Evolutionary conservation across 2,888 invertebrate genomes (phyloP).

Genomic region (Encarsia formosa): DNA sequence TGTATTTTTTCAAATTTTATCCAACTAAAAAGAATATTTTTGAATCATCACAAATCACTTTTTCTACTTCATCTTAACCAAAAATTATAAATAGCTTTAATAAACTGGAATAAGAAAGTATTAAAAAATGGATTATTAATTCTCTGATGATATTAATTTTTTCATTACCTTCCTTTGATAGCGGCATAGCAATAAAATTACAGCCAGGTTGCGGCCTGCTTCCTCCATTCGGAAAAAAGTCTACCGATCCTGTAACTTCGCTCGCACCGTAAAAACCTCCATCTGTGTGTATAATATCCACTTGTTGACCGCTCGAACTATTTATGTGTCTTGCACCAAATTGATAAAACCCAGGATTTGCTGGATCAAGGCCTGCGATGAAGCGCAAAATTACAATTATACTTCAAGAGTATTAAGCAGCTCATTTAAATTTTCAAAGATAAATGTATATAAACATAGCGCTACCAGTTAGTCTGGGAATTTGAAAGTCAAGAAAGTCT

Average conservation of each 20-base stretch:
- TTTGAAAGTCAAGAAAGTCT: constrained; percentile 23
- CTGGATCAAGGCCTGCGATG: constrained; percentile 40
- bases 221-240: constrained; percentile 40
- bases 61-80: too few species aligned
- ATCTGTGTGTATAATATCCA: constrained; percentile 42
- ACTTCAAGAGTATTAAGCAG: too few species aligned
- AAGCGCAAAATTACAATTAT: too few species aligned
- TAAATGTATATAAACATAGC: too few species aligned
- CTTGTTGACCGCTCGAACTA: constrained; percentile 29
- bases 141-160: too few species aligned
- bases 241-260: constrained; percentile 33
- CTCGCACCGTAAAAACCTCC: constrained; percentile 35
- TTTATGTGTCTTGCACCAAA: constrained; percentile 32
- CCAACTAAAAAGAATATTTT: too few species aligned
- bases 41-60: too few species aligned
- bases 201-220: constrained; percentile 40
- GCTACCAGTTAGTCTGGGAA: constrained; percentile 38
- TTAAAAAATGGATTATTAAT: too few species aligned
- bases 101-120: too few species aligned
- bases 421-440: too few species aligned
- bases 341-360: constrained; percentile 38
- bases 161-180: constrained; percentile 30
- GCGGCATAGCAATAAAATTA: constrained; percentile 23
- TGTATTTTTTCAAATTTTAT: too few species aligned
- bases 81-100: too few species aligned